Evolutionary conservation across 2,797 vertebrate species (phyloP).

Genomic region (Molossus molossus): DNA sequence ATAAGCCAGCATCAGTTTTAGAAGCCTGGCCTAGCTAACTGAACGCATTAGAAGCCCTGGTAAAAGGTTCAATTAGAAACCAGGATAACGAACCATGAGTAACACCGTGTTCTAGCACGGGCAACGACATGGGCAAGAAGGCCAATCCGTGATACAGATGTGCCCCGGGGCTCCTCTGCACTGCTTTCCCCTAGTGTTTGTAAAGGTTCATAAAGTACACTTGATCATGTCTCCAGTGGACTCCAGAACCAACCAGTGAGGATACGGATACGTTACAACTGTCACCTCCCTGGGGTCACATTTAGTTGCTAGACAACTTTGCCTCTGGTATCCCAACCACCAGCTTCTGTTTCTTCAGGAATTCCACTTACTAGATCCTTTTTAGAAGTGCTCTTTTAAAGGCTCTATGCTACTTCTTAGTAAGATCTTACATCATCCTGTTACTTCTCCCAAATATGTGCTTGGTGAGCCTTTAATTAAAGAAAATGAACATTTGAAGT

Average conservation of each 20-base stretch:
- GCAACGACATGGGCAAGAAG: neutral
- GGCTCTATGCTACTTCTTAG: neutral
- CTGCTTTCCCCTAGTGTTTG: neutral
- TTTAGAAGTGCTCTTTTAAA: neutral
- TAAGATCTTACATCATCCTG: neutral
- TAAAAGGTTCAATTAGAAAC: neutral
- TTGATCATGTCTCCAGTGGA: neutral
- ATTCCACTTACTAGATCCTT: conserved; percentile 19
- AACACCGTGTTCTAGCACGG: neutral
- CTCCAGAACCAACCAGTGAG: neutral
- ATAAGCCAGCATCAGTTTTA: neutral
- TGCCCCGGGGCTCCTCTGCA: too few species aligned
- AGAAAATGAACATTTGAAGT: conserved; percentile 18
- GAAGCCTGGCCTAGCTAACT: neutral
- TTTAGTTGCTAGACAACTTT: neutral
- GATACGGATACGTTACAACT: neutral
- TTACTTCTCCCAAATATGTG: neutral
- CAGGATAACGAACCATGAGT: neutral
- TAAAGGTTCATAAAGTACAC: neutral
- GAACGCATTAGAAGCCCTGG: neutral
- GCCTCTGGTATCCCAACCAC: neutral
- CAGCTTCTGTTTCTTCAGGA: neutral
- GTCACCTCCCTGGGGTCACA: accelerated
- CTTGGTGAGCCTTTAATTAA: neutral
- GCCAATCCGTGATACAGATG: neutral